phyloP scores from a whole-genome alignment of 2,113 vertebrate species.

The Pao palembangensis region DNA sequence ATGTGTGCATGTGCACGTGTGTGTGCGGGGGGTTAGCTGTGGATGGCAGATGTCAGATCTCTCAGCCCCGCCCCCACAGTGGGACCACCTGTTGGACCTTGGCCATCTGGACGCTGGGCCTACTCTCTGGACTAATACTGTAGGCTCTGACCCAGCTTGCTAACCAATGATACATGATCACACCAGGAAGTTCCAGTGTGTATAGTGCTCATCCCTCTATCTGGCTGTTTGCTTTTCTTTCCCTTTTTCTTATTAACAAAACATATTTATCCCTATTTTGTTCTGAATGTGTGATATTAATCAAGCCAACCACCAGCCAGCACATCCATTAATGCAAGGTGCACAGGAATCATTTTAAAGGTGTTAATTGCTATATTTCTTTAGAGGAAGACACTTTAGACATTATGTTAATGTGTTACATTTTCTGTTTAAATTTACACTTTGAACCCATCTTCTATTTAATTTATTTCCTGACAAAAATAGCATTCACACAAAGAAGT shows the following conservation, averaged over 20 bases:
- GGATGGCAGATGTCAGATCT: conserved; percentile 76
- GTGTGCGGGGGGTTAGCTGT: conserved; percentile 41
- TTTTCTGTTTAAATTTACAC: too few species aligned
- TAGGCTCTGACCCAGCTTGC: conserved; percentile 44
- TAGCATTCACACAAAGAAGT: conserved; percentile 6
- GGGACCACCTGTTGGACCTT: conserved; percentile 72
- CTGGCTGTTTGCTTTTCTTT: conserved; percentile 2
- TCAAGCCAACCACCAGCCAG: too few species aligned
- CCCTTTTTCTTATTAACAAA: not conserved
- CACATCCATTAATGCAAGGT: not conserved
- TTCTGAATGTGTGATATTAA: not conserved
- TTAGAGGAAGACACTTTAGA: too few species aligned
- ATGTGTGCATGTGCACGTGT: conserved; percentile 1
- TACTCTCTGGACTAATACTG: conserved; percentile 32
- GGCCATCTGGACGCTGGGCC: conserved; percentile 69
- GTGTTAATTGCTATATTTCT: too few species aligned
- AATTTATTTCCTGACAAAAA: not conserved
- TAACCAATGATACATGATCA: conserved; percentile 54
- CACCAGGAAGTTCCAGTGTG: conserved; percentile 28
- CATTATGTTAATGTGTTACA: too few species aligned
- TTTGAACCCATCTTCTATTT: too few species aligned
- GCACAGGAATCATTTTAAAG: not conserved
- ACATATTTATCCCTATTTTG: not conserved
- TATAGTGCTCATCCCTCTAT: not conserved
- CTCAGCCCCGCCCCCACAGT: conserved; percentile 50